A percentile compares a stretch with the other conserved stretches of the same genome.
Evolutionary conservation across 2,888 invertebrate species (phyloP).

Genomic region (Eretmocerus hayati): DNA sequence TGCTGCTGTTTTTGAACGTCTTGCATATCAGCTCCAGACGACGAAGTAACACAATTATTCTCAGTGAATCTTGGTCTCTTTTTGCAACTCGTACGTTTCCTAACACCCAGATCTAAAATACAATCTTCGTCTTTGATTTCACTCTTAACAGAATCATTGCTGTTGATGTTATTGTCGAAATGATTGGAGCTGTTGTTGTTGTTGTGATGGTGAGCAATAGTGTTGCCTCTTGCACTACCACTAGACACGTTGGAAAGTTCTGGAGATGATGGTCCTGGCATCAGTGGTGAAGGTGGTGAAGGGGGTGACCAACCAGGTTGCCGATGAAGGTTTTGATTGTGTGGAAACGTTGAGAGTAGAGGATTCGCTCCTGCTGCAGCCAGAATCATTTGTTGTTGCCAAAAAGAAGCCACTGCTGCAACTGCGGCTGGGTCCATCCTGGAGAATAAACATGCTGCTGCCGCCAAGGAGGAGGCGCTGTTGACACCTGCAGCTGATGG

Average conservation of each 20-base stretch:
- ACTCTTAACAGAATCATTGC: constrained; percentile 46
- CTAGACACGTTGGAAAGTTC: constrained; percentile 33
- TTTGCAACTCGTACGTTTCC: not conserved
- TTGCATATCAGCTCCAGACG: constrained; percentile 45
- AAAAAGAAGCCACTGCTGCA: constrained; percentile 51
- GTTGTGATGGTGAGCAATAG: constrained; percentile 27
- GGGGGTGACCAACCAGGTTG: constrained; percentile 49
- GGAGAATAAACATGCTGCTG: too few species aligned
- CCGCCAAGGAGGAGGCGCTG: too few species aligned
- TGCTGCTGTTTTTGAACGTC: too few species aligned
- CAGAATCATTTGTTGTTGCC: constrained; percentile 21
- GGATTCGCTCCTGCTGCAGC: constrained; percentile 52
- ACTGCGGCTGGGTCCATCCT: constrained; percentile 48
- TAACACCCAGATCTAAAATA: too few species aligned
- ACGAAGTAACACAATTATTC: constrained; percentile 42
- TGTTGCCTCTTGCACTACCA: not conserved
- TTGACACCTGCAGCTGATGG: too few species aligned
- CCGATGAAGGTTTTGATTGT: constrained; percentile 50
- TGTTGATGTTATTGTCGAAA: constrained; percentile 42
- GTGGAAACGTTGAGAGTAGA: constrained; percentile 48
- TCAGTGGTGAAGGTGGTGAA: constrained; percentile 52
- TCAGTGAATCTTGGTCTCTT: not conserved
- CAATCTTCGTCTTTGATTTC: too few species aligned
- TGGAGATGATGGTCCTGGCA: constrained; percentile 39
- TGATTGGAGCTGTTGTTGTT: constrained; percentile 35